phyloP scores from a whole-genome alignment of 2,113 vertebrate genomes.

The Emydura subglobosa region DNA sequence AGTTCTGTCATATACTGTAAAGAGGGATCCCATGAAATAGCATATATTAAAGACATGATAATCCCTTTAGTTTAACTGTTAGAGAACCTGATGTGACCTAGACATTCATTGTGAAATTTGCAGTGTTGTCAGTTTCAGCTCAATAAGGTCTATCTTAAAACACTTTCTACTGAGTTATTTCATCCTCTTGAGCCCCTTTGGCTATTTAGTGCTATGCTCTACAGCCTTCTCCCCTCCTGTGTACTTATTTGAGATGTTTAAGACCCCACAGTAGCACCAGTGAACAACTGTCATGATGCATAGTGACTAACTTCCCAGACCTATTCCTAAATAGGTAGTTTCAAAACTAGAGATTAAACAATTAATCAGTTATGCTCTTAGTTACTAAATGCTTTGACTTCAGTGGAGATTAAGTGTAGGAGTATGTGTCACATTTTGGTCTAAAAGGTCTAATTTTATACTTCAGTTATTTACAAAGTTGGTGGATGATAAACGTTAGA shows the following conservation, averaged over 20 bases:
- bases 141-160: neutral
- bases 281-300: neutral
- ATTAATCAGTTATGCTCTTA: neutral
- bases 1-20: constrained; percentile 94
- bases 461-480: neutral
- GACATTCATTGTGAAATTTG: neutral
- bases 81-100: neutral
- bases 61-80: neutral
- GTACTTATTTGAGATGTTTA: neutral
- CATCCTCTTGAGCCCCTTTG: neutral
- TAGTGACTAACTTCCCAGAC: neutral
- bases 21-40: neutral
- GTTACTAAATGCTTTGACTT: neutral
- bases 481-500: neutral
- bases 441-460: neutral
- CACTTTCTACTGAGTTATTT: neutral
- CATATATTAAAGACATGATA: neutral
- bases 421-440: neutral
- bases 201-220: neutral
- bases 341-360: neutral
- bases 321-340: neutral
- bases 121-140: neutral
- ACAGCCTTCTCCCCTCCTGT: neutral
- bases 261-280: neutral
- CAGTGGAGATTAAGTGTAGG: neutral